A percentile compares a stretch with the other conserved stretches of the same genome.
Evolutionary conservation across 2,113 vertebrate species (phyloP).

Genomic region (Salvelinus namaycush): DNA sequence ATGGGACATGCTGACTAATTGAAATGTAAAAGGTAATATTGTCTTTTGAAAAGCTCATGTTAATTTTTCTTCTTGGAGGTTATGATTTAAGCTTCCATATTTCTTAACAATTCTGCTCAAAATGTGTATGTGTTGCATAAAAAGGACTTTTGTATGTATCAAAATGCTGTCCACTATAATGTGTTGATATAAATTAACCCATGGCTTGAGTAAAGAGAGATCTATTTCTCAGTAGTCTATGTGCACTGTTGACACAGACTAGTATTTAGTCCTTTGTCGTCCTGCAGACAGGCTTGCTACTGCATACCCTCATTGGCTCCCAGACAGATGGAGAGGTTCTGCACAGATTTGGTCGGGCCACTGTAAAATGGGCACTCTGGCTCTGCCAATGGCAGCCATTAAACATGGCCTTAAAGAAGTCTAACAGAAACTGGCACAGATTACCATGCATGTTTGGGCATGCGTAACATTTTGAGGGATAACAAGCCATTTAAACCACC

Average conservation of each 20-base stretch:
- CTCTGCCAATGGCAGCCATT: neutral
- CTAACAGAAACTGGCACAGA: neutral
- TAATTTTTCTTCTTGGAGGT: neutral
- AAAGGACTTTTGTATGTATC: too few species aligned
- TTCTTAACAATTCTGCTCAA: neutral
- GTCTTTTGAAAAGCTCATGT: neutral
- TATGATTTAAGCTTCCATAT: neutral
- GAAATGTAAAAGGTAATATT: conserved; percentile 2
- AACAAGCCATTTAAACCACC: neutral
- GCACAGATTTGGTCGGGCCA: neutral
- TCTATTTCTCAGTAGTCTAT: neutral
- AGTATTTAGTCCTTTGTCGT: neutral
- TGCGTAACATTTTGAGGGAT: too few species aligned
- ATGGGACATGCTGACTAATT: conserved; percentile 1
- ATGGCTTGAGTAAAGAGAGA: neutral
- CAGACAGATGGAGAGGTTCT: neutral
- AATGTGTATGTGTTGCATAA: neutral
- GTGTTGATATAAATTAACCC: too few species aligned
- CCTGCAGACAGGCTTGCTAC: neutral
- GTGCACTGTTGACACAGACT: too few species aligned
- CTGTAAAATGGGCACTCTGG: neutral
- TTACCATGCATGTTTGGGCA: neutral
- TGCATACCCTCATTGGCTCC: neutral
- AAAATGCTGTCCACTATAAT: too few species aligned
- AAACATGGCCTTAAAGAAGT: neutral